These are phyloP conservation scores for Pelobates cultripes DNA, from an alignment of 2,797 vertebrate genomes.

Conservation along the genomic window DNA sequence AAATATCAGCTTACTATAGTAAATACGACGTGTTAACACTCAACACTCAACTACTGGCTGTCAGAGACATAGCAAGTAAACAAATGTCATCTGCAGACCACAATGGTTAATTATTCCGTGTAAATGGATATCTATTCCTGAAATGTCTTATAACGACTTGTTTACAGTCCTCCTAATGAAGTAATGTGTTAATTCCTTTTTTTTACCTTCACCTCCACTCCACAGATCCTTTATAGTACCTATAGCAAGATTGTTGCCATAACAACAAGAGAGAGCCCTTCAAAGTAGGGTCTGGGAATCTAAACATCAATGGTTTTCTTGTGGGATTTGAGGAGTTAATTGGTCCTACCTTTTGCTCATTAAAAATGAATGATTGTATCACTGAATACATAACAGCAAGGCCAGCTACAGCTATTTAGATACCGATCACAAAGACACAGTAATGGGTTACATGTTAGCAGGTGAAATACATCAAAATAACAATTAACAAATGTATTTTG, in stretches of 20 bases:
- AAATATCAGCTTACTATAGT: no score
- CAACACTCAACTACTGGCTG: no score
- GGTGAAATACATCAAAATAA: no score
- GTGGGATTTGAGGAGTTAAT: constrained; percentile 39
- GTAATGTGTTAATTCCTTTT: constrained; percentile 19
- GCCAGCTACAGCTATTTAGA: not conserved
- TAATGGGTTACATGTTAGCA: no score
- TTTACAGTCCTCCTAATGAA: constrained; percentile 31
- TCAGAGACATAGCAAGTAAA: no score
- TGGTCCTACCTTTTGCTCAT: constrained; percentile 30
- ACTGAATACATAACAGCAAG: not conserved
- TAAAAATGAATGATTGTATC: constrained; percentile 42
- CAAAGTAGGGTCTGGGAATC: constrained; percentile 5
- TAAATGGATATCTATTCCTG: not conserved
- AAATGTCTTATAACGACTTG: constrained; percentile 7
- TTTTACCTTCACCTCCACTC: constrained; percentile 17
- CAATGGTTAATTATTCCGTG: constrained; percentile 9
- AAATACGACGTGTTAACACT: no score
- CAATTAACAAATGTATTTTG: no score
- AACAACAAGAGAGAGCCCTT: constrained; percentile 25
- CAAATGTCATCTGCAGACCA: not conserved
- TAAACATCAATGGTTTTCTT: constrained; percentile 28
- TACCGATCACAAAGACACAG: no score
- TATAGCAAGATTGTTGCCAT: constrained; percentile 19
- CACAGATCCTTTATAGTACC: constrained; percentile 8